Evolutionary conservation across 2,797 vertebrate genomes (phyloP).

Genomic region (Dermochelys coriacea): DNA sequence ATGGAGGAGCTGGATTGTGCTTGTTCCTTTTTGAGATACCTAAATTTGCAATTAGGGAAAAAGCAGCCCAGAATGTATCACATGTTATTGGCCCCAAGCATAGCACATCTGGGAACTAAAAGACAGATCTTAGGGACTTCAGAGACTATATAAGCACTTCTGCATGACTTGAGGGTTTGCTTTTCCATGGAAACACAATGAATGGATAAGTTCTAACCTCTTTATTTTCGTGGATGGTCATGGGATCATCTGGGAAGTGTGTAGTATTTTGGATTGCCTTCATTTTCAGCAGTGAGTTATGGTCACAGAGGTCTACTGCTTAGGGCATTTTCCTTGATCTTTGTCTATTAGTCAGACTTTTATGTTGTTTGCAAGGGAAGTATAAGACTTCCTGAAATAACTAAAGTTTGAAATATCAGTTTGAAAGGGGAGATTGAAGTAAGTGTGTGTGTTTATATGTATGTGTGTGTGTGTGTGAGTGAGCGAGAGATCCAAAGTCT

Average conservation of each 20-base stretch:
- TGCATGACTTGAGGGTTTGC: slow-evolving; percentile 6
- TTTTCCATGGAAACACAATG: slow-evolving; percentile 12
- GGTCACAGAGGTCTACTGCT: neutral
- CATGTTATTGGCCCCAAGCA: neutral
- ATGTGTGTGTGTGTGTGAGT: no score
- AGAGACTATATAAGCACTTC: fast-evolving
- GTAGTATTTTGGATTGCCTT: neutral
- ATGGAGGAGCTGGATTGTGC: slow-evolving; percentile 20
- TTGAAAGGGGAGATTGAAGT: neutral
- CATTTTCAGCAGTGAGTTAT: neutral
- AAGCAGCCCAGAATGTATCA: neutral
- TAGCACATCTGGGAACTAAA: slow-evolving; percentile 21
- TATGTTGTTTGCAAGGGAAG: neutral
- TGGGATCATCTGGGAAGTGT: neutral
- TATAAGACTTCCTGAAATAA: neutral
- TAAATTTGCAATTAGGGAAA: neutral
- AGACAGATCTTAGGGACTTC: neutral
- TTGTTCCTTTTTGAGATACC: slow-evolving; percentile 13
- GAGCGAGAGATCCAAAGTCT: neutral
- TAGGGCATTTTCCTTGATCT: neutral
- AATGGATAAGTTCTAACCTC: slow-evolving; percentile 18
- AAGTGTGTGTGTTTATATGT: neutral
- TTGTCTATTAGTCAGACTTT: neutral
- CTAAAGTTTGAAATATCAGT: neutral
- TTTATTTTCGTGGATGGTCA: slow-evolving; percentile 24